Evolutionary conservation across 1,140 invertebrate genomes (phyloP).

Genomic region (Whitmania pigra): DNA sequence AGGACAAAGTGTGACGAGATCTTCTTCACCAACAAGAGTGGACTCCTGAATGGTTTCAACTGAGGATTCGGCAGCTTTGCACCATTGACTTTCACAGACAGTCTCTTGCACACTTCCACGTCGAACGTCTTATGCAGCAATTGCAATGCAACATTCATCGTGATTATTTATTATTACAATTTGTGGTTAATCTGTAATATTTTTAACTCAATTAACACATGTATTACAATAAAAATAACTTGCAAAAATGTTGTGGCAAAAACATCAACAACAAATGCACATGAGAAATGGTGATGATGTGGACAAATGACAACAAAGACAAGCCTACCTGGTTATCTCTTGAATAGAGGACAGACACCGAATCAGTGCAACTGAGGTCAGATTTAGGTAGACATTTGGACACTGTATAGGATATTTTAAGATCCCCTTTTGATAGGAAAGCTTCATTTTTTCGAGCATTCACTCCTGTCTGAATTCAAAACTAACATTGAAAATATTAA

Average conservation of each 20-base stretch:
- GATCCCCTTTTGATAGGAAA: neutral
- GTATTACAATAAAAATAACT: too few relatives aligned
- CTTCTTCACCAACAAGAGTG: constrained; percentile 9
- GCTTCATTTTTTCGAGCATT: constrained; percentile 7
- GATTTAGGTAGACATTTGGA: neutral
- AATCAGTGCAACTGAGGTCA: constrained; percentile 8
- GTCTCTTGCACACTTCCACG: constrained; percentile 2
- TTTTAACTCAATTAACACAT: too few relatives aligned
- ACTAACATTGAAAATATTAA: neutral
- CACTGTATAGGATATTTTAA: constrained; percentile 16
- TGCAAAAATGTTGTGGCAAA: too few relatives aligned
- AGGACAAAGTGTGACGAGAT: constrained; percentile 10
- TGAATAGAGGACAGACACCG: constrained; percentile 10
- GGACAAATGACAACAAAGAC: too few relatives aligned
- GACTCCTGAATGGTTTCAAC: constrained; percentile 16
- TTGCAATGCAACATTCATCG: too few relatives aligned
- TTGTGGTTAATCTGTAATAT: too few relatives aligned
- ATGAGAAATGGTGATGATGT: too few relatives aligned
- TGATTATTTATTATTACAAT: too few relatives aligned
- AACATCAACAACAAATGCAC: too few relatives aligned
- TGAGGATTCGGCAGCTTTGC: constrained; percentile 7
- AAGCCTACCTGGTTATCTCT: neutral
- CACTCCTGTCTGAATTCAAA: neutral
- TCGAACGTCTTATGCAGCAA: neutral
- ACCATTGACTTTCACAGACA: constrained; percentile 8